These are phyloP conservation scores for Furcula furcula DNA, from an alignment of 2,888 invertebrate genomes.

Conservation along the genomic window DNA sequence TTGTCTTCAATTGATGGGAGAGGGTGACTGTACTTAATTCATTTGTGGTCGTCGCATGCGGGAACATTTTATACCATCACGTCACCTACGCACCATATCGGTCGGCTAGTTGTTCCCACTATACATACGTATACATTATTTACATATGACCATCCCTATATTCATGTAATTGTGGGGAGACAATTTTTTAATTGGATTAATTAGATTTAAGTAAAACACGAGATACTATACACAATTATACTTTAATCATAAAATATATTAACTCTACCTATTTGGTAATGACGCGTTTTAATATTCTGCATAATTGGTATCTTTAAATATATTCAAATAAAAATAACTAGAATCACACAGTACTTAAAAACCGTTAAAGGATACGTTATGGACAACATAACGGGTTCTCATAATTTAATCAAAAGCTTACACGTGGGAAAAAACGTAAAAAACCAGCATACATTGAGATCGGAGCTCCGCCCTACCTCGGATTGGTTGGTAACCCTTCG, in stretches of 20 bases:
- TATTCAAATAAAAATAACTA: too few species aligned
- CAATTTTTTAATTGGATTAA: background rate
- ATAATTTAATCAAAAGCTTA: conserved; percentile 18
- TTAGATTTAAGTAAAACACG: too few species aligned
- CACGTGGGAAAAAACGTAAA: conserved; percentile 11
- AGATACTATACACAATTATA: too few species aligned
- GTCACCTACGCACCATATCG: conserved; percentile 13
- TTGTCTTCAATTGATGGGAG: conserved; percentile 72
- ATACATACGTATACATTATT: conserved; percentile 15
- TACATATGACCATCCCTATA: background rate
- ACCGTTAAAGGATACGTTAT: too few species aligned
- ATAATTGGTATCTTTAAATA: too few species aligned
- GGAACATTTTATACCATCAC: conserved; percentile 66
- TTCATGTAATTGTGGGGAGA: background rate
- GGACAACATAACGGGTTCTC: background rate
- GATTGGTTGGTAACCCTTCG: conserved; percentile 75
- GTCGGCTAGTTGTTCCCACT: conserved; percentile 2
- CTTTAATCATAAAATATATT: too few species aligned
- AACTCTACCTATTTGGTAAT: too few species aligned
- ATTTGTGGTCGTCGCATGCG: conserved; percentile 68
- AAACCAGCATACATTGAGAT: conserved; percentile 26
- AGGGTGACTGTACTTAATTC: conserved; percentile 71
- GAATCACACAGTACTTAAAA: too few species aligned
- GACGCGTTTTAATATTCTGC: too few species aligned
- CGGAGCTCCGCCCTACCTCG: conserved; percentile 61